These are phyloP conservation scores for Odontomachus brunneus DNA, from an alignment of 1,140 invertebrate genomes.

Conservation along the genomic window DNA sequence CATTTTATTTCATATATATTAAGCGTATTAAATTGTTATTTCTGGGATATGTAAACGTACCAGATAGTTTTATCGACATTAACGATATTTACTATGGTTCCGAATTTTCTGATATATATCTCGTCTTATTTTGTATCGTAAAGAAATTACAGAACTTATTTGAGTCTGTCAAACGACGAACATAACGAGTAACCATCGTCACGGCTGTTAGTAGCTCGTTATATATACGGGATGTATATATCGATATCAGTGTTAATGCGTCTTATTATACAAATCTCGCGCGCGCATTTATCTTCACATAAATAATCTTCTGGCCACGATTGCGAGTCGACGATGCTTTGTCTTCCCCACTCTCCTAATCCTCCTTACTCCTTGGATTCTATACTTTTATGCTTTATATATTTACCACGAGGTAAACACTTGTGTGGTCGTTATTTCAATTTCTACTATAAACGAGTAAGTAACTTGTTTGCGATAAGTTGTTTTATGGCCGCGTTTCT, in stretches of 20 bases:
- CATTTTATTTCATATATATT: background rate
- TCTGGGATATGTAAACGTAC: background rate
- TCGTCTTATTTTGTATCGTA: background rate
- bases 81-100: background rate
- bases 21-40: background rate
- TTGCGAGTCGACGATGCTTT: slow-evolving; percentile 36
- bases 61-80: too few species aligned
- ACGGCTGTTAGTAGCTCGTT: background rate
- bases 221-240: background rate
- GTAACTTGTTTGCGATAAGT: slow-evolving; percentile 11
- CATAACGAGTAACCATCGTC: background rate
- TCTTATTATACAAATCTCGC: slow-evolving; percentile 24
- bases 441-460: background rate
- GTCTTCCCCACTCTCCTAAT: background rate
- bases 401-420: slow-evolving; percentile 42
- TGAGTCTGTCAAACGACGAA: background rate
- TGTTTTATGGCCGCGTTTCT: background rate
- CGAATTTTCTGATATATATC: background rate
- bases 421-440: slow-evolving; percentile 1
- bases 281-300: background rate
- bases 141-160: background rate
- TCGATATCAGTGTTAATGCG: slow-evolving; percentile 7
- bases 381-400: slow-evolving; percentile 41
- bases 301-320: slow-evolving; percentile 25
- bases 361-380: background rate